Percentiles rank a stretch among this genome's conserved stretches.
phyloP scores from a whole-genome alignment of 2,888 invertebrate genomes.

The Ornithoptera alexandrae region DNA sequence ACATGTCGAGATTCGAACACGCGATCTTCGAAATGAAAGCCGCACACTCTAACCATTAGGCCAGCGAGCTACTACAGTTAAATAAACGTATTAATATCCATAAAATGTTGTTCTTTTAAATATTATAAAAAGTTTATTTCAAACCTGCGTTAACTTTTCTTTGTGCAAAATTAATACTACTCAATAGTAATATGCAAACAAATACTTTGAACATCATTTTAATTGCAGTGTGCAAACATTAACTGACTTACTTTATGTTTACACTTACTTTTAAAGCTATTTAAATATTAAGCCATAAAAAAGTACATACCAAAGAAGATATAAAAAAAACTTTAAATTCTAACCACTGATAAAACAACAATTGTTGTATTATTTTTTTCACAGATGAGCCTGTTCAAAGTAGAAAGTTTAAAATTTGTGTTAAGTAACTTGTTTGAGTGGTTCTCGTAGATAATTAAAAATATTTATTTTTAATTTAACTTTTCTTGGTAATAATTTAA shows the following conservation, averaged over 20 bases:
- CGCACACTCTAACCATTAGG: no score
- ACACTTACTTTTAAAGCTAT: neutral
- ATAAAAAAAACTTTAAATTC: neutral
- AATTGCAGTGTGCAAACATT: neutral
- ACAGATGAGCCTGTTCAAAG: no score
- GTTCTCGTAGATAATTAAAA: no score
- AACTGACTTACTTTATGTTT: neutral
- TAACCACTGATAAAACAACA: neutral
- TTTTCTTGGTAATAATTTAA: no score
- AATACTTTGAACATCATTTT: slow-evolving; percentile 1
- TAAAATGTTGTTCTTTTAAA: neutral
- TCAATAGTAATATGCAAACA: neutral
- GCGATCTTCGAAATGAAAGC: no score
- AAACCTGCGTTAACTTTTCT: neutral
- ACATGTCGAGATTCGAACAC: no score
- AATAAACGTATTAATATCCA: neutral
- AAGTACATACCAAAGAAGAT: neutral
- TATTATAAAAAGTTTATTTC: neutral
- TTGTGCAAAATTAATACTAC: neutral
- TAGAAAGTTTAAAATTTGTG: no score
- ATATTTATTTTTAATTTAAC: no score
- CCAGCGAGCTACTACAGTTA: neutral
- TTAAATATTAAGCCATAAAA: neutral
- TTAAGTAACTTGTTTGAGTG: no score
- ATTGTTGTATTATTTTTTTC: neutral